These are phyloP conservation scores for Hydrotaea cyrtoneurina DNA, from an alignment of 2,888 invertebrate species.

Conservation along the genomic window DNA sequence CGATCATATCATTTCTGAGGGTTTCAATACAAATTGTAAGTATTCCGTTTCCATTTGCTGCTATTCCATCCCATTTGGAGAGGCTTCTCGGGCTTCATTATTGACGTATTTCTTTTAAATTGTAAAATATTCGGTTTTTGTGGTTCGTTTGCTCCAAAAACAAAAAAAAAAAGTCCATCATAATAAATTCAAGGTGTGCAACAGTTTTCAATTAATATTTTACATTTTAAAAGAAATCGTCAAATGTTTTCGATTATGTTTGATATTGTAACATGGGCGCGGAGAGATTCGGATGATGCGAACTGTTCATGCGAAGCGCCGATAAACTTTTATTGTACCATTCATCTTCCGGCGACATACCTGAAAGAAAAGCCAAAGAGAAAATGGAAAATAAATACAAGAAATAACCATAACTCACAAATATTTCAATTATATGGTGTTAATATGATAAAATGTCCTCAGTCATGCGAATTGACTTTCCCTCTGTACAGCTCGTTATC, in stretches of 20 bases:
- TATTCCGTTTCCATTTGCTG: neutral
- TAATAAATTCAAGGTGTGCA: conserved; percentile 3
- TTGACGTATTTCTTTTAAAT: conserved; percentile 64
- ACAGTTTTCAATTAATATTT: conserved; percentile 65
- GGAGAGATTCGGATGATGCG: conserved; percentile 96
- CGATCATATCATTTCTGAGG: neutral
- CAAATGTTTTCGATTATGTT: conserved; percentile 88
- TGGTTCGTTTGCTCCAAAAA: conserved; percentile 6
- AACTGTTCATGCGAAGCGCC: conserved; percentile 97
- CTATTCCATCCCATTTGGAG: no score
- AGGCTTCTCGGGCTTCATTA: neutral
- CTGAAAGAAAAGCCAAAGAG: conserved; percentile 81
- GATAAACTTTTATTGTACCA: conserved; percentile 99
- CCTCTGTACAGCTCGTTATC: neutral
- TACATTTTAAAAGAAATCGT: conserved; percentile 80
- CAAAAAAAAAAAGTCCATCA: neutral
- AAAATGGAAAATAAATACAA: neutral
- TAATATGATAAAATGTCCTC: conserved; percentile 24
- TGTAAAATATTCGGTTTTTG: conserved; percentile 56
- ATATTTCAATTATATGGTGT: conserved; percentile 5
- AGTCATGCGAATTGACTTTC: neutral
- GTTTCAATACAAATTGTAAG: neutral
- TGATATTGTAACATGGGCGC: conserved; percentile 99
- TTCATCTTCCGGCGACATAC: conserved; percentile 96
- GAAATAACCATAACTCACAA: neutral